A percentile compares a stretch with the other conserved stretches of the same genome.
phyloP scores from a whole-genome alignment of 2,888 invertebrate genomes.

The Plagiodera versicolora region DNA sequence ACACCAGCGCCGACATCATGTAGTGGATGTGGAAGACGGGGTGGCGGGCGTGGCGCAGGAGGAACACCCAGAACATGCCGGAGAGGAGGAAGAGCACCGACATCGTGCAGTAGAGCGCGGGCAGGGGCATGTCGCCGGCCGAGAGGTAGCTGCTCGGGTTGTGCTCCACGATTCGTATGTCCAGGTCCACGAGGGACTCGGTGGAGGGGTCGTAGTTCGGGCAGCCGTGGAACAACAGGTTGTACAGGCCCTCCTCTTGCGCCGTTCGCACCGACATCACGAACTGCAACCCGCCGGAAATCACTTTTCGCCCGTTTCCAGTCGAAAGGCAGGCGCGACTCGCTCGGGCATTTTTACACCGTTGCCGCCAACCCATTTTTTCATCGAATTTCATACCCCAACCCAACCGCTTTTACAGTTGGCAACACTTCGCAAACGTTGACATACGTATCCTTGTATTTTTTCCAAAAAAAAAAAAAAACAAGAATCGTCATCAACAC shows the following conservation, averaged over 20 bases:
- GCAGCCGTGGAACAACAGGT: slow-evolving; percentile 94
- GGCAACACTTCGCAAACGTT: too few species aligned
- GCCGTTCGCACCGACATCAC: slow-evolving; percentile 73
- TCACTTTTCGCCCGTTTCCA: too few species aligned
- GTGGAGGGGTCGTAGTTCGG: slow-evolving; percentile 63
- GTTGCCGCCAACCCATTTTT: too few species aligned
- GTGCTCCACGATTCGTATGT: slow-evolving; percentile 84
- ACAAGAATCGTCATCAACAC: too few species aligned
- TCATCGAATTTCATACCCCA: too few species aligned
- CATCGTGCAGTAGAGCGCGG: slow-evolving; percentile 90
- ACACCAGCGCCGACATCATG: slow-evolving; percentile 92
- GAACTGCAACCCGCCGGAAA: too few species aligned
- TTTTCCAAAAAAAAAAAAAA: too few species aligned
- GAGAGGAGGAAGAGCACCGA: slow-evolving; percentile 84
- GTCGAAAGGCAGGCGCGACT: too few species aligned
- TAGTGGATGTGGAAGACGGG: slow-evolving; percentile 95
- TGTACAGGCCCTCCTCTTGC: slow-evolving; percentile 89
- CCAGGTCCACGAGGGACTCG: slow-evolving; percentile 66
- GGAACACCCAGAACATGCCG: slow-evolving; percentile 91
- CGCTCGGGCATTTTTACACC: too few species aligned
- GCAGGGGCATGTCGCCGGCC: slow-evolving; percentile 95
- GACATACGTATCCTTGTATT: too few species aligned
- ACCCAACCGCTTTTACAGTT: too few species aligned
- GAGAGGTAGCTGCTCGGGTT: slow-evolving; percentile 88
- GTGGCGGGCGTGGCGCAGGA: slow-evolving; percentile 71